phyloP scores from a whole-genome alignment of 2,888 invertebrate species.

The Apodemia hepburni region DNA sequence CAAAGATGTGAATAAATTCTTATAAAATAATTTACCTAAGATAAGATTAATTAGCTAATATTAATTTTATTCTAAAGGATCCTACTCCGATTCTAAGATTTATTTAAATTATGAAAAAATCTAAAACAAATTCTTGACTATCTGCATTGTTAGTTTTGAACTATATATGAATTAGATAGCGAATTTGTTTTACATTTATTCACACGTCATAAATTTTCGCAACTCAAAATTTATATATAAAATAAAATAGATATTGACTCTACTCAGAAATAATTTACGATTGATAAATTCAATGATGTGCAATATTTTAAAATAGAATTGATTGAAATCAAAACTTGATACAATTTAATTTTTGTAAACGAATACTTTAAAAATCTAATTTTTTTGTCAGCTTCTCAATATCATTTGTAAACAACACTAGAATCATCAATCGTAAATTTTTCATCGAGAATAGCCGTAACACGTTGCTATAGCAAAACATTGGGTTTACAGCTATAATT shows the following conservation, averaged over 20 bases:
- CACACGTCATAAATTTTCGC: not conserved
- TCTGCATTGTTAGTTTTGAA: not conserved
- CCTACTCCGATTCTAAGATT: constrained; percentile 26
- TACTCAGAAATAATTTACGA: not conserved
- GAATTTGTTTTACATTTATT: constrained; percentile 4
- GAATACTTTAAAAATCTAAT: too few relatives aligned
- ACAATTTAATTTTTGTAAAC: too few relatives aligned
- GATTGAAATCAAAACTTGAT: too few relatives aligned
- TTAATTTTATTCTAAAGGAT: constrained; percentile 42
- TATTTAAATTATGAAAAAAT: constrained; percentile 4
- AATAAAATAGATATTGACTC: not conserved
- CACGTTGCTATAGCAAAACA: not conserved
- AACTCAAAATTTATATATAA: not conserved
- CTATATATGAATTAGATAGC: not conserved
- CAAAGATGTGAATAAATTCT: constrained; percentile 53
- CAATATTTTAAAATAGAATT: too few relatives aligned
- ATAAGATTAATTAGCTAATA: constrained; percentile 43
- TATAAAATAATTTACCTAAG: constrained; percentile 60
- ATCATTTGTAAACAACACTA: too few relatives aligned
- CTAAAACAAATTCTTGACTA: not conserved
- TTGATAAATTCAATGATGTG: not conserved
- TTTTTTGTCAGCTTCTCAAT: too few relatives aligned
- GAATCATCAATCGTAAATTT: not conserved
- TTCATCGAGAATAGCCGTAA: not conserved
- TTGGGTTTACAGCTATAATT: not conserved